Conservation (phyloP, 2,888 invertebrate species). For the Podabrus alpinus region DNA sequence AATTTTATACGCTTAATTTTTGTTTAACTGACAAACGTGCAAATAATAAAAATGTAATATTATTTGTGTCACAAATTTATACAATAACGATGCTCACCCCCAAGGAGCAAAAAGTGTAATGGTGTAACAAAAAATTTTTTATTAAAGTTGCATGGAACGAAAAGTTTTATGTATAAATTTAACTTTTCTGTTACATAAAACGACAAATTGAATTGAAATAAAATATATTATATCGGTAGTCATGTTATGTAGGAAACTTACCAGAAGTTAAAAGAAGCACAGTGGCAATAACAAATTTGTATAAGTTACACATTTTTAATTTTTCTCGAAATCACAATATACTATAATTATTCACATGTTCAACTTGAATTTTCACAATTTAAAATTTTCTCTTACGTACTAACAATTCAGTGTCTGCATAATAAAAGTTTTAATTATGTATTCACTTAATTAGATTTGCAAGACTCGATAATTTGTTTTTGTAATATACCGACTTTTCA, state of each 20-base stretch:
- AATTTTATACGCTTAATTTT: background rate
- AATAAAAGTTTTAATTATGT: background rate
- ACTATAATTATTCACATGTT: background rate
- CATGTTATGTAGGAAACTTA: background rate
- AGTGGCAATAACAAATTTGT: background rate
- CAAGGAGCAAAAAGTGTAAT: background rate
- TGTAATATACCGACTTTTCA: background rate
- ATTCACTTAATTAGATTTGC: background rate
- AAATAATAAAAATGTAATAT: background rate
- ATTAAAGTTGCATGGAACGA: background rate
- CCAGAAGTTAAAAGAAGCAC: background rate
- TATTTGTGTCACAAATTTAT: background rate
- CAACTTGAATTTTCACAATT: background rate
- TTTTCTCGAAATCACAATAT: background rate
- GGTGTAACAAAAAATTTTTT: background rate
- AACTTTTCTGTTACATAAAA: background rate
- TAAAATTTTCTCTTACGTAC: background rate
- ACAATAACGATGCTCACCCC: background rate
- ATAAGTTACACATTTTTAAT: background rate
- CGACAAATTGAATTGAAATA: constrained; percentile 1
- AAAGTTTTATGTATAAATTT: background rate
- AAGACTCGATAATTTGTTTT: background rate
- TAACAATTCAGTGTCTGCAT: background rate
- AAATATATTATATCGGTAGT: background rate
- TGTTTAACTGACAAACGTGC: background rate